phyloP scores from a whole-genome alignment of 1,140 invertebrate species.

The Calosoma granatense region DNA sequence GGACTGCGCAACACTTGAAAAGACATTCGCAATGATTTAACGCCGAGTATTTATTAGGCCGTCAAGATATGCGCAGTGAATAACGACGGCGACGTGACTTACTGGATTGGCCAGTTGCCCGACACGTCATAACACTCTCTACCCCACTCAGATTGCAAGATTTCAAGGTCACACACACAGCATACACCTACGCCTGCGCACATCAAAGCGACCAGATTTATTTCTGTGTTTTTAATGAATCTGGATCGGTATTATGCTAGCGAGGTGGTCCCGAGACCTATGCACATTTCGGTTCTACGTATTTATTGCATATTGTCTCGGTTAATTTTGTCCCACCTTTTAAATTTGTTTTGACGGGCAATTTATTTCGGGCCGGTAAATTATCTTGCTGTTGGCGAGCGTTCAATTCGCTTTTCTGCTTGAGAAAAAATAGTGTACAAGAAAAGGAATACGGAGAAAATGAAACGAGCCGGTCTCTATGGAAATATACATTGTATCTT shows the following conservation, averaged over 20 bases:
- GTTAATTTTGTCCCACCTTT: conserved; percentile 13
- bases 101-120: conserved; percentile 1
- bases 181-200: not conserved
- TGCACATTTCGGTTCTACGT: not conserved
- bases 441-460: conserved; percentile 13
- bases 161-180: not conserved
- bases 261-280: not conserved
- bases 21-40: conserved; percentile 5
- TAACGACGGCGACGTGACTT: not conserved
- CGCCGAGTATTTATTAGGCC: conserved; percentile 1
- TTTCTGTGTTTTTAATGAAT: not conserved
- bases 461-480: conserved; percentile 12
- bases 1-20: not conserved
- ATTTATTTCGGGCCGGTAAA: conserved; percentile 10
- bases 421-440: not conserved
- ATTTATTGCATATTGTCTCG: conserved; percentile 15
- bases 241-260: too few species aligned
- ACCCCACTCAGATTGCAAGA: not conserved
- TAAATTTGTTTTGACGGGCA: conserved; percentile 15
- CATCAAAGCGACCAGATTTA: not conserved
- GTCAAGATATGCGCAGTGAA: not conserved
- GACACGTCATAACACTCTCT: not conserved
- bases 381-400: conserved; percentile 7
- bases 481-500: not conserved
- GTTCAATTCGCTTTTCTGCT: conserved; percentile 6